These are phyloP conservation scores for Phalacrocorax pelagicus DNA, from an alignment of 2,113 vertebrate species.

Conservation along the genomic window DNA sequence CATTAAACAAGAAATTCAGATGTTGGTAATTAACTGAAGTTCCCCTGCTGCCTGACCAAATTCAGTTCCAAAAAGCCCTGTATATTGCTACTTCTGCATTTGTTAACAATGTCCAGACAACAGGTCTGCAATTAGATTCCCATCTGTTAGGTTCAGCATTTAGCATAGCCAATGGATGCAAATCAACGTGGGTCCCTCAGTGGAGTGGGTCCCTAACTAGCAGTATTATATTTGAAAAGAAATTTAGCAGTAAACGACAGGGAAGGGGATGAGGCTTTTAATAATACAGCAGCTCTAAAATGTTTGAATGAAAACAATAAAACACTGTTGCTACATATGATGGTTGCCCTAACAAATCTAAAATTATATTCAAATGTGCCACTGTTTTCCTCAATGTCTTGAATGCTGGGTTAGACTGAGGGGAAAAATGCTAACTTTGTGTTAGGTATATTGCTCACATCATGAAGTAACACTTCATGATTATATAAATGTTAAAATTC, in stretches of 20 bases:
- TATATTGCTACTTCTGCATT: conserved; percentile 74
- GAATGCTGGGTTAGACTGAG: background rate
- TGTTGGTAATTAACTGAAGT: conserved; percentile 82
- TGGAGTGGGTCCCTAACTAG: conserved; percentile 49
- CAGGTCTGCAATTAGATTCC: conserved; percentile 80
- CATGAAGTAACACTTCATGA: background rate
- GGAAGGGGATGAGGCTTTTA: background rate
- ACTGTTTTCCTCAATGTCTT: background rate
- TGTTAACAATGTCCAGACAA: conserved; percentile 80
- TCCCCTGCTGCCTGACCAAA: conserved; percentile 78
- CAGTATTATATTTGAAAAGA: conserved; percentile 10
- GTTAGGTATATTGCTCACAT: background rate
- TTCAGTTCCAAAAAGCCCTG: conserved; percentile 75
- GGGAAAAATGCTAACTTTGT: background rate
- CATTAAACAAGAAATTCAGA: conserved; percentile 78
- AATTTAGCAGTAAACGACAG: background rate
- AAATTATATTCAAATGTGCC: background rate
- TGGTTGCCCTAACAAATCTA: background rate
- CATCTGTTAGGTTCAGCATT: conserved; percentile 73
- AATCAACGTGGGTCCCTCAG: conserved; percentile 57
- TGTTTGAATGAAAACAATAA: background rate
- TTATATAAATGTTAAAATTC: background rate
- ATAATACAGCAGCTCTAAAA: background rate
- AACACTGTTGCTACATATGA: background rate
- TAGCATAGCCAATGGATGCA: conserved; percentile 63